Conservation (phyloP, 2,797 vertebrate genomes). For the Limnodromus scolopaceus region DNA sequence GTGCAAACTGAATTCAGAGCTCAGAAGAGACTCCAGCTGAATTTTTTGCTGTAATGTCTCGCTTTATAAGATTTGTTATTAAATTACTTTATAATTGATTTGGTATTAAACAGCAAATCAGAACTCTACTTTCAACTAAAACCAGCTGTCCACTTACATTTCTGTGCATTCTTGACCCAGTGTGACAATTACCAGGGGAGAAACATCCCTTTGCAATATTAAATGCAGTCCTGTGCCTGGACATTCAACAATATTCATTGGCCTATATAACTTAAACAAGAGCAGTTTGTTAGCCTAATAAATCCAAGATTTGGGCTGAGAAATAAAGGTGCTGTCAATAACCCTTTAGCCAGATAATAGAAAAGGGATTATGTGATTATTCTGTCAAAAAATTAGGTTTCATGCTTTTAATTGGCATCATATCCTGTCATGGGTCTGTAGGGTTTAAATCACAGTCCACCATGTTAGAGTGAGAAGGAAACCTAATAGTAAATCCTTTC, state of each 20-base stretch:
- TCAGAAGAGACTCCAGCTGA: conserved; percentile 21
- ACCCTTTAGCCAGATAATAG: conserved; percentile 72
- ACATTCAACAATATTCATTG: conserved; percentile 63
- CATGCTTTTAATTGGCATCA: conserved; percentile 81
- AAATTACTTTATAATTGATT: conserved; percentile 62
- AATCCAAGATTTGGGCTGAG: conserved; percentile 68
- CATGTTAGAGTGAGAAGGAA: conserved; percentile 67
- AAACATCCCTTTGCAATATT: conserved; percentile 67
- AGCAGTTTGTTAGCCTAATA: conserved; percentile 72
- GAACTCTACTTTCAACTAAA: conserved; percentile 60
- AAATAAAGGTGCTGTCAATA: conserved; percentile 77
- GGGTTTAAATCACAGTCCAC: conserved; percentile 79
- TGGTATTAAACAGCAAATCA: conserved; percentile 67
- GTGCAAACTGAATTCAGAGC: conserved; percentile 24
- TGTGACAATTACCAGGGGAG: conserved; percentile 55
- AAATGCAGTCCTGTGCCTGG: conserved; percentile 43
- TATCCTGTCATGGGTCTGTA: conserved; percentile 75
- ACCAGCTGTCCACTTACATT: conserved; percentile 48
- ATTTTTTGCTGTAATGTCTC: conserved; percentile 25
- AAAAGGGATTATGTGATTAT: conserved; percentile 77
- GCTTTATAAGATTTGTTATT: conserved; percentile 60
- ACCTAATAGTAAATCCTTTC: conserved; percentile 76
- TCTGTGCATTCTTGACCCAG: conserved; percentile 51
- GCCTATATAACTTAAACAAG: conserved; percentile 73
- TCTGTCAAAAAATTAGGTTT: conserved; percentile 79